A percentile compares a stretch with the other conserved stretches of the same genome.
phyloP scores from a whole-genome alignment of 2,797 vertebrate genomes.

The Tokudaia muenninki region DNA sequence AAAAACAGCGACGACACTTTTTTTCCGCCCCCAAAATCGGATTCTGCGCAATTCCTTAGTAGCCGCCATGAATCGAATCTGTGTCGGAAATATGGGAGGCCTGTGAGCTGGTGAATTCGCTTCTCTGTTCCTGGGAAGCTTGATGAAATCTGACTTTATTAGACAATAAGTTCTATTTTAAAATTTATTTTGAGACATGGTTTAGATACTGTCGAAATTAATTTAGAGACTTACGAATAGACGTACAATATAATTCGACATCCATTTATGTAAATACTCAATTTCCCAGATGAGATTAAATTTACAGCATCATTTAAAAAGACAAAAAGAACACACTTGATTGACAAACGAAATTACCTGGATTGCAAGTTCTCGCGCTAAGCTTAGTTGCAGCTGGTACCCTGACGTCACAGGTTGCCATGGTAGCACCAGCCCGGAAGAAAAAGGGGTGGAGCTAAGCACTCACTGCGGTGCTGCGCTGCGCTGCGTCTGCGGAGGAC shows the following conservation, averaged over 20 bases:
- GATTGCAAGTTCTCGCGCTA: conserved; percentile 58
- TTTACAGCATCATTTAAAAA: background rate
- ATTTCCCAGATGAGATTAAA: background rate
- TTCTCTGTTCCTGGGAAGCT: background rate
- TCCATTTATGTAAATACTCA: background rate
- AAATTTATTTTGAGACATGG: conserved; percentile 23
- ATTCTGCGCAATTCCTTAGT: conserved; percentile 3
- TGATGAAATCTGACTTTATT: background rate
- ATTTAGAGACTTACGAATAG: background rate
- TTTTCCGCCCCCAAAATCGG: background rate
- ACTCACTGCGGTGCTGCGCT: conserved; percentile 2
- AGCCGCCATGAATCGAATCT: conserved; percentile 8
- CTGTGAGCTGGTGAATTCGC: background rate
- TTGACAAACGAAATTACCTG: background rate
- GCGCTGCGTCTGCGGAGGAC: conserved; percentile 43
- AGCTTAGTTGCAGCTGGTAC: rapidly evolving
- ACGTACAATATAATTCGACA: background rate
- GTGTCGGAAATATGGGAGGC: background rate
- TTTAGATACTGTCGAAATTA: background rate
- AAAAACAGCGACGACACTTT: background rate
- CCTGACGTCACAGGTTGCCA: conserved; percentile 72
- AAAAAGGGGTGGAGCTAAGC: conserved; percentile 15
- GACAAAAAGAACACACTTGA: background rate
- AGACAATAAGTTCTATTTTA: background rate
- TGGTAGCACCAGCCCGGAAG: conserved; percentile 1